These are phyloP conservation scores for Caranx melampygus DNA, from an alignment of 2,113 vertebrate species.

Conservation along the genomic window DNA sequence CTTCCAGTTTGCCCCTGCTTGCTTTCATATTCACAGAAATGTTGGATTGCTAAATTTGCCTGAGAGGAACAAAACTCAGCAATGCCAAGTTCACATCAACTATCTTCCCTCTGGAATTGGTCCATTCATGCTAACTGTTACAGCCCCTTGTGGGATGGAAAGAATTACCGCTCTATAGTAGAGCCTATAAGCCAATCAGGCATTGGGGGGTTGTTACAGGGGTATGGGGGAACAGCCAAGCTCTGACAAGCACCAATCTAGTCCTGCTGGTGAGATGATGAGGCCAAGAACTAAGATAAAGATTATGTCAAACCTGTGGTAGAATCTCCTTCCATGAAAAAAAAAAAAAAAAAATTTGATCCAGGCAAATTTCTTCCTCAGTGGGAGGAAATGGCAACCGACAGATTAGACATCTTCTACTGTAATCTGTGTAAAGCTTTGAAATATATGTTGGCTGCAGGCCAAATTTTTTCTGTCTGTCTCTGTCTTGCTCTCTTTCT, in stretches of 20 bases:
- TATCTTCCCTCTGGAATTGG: conserved; percentile 53
- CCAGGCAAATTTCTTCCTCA: conserved; percentile 68
- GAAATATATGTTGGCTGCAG: conserved; percentile 69
- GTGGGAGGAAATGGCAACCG: conserved; percentile 78
- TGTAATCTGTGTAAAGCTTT: conserved; percentile 77
- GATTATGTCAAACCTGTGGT: conserved; percentile 74
- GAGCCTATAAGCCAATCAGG: conserved; percentile 77
- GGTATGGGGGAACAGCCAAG: conserved; percentile 61
- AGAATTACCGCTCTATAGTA: conserved; percentile 72
- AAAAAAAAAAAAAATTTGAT: conserved; percentile 55
- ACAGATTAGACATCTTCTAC: conserved; percentile 77
- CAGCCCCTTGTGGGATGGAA: conserved; percentile 75
- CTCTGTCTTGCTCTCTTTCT: conserved; percentile 11
- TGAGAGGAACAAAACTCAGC: conserved; percentile 30
- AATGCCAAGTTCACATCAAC: conserved; percentile 66
- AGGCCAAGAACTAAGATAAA: conserved; percentile 74
- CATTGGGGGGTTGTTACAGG: conserved; percentile 53
- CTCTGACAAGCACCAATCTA: conserved; percentile 76
- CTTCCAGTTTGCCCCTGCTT: background rate
- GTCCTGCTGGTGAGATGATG: conserved; percentile 74
- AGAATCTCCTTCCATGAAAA: conserved; percentile 27
- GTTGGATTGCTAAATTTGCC: conserved; percentile 37
- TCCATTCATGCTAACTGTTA: conserved; percentile 71
- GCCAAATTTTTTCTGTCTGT: conserved; percentile 47
- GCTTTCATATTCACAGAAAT: conserved; percentile 16